These are phyloP conservation scores for Sycophaga agraensis DNA, from an alignment of 1,140 invertebrate genomes.

Conservation along the genomic window DNA sequence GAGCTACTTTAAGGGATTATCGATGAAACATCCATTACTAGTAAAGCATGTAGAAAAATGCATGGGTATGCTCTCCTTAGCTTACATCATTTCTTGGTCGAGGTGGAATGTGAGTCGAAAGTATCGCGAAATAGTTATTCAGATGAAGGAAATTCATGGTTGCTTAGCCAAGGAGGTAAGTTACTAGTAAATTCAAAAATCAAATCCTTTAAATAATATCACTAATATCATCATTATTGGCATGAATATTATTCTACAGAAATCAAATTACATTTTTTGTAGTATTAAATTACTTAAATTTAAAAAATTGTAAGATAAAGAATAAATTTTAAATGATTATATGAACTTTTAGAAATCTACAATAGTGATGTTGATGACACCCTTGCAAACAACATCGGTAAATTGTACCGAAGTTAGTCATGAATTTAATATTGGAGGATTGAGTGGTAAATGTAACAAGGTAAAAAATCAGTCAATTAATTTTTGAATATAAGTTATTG, in stretches of 20 bases:
- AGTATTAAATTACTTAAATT: not conserved
- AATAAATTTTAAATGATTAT: not conserved
- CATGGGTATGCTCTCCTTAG: slow-evolving; percentile 74
- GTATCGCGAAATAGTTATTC: slow-evolving; percentile 69
- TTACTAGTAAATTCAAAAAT: no score
- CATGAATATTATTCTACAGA: not conserved
- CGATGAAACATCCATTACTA: slow-evolving; percentile 72
- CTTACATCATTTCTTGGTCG: slow-evolving; percentile 85
- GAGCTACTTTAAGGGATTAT: slow-evolving; percentile 76
- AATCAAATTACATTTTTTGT: not conserved
- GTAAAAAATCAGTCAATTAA: no score
- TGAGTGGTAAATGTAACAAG: no score
- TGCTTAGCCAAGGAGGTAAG: slow-evolving; percentile 43
- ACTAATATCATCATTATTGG: no score
- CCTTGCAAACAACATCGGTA: slow-evolving; percentile 63
- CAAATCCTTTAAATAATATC: no score
- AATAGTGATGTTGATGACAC: slow-evolving; percentile 65
- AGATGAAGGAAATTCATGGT: slow-evolving; percentile 70
- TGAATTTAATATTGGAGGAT: slow-evolving; percentile 63
- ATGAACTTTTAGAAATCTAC: slow-evolving; percentile 54
- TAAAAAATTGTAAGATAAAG: not conserved
- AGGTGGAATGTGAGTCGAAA: slow-evolving; percentile 75
- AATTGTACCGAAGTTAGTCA: slow-evolving; percentile 72
- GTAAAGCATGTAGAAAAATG: slow-evolving; percentile 81
- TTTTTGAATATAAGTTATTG: not conserved